Base-by-base conservation (phyloP, 2,797 vertebrate species). In the Chaunax sp. region DNA sequence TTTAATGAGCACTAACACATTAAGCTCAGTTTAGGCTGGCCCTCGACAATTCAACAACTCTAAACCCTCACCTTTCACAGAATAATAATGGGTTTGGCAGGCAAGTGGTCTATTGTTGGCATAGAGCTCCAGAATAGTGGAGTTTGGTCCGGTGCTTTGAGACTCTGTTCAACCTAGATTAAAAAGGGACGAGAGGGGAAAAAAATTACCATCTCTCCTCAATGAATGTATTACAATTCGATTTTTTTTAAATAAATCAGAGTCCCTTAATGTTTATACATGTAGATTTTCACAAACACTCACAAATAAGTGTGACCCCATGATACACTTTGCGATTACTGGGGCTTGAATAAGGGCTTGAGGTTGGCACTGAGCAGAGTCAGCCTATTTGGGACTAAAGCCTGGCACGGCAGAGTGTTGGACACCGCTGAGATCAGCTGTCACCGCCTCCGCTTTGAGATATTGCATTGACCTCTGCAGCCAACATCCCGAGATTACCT, bases 381-480 rank as follows among this genome's bases (percentile, higher is more conserved):
- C 35, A 52, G 66, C 59, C 45, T 79, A 66, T 89, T 74, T 87
- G 84, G 81, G 83, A 82, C 73, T 71, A 66, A 85, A 62, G 81
- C 54, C 71, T 67, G 41, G 52, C 61, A 63, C 46, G 68, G 83
- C 73, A 69, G 66, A 69, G 59, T 25, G 25, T 51, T 65, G 78
- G 75, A 83, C 86, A 59, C 64, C 50, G 78, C 67, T 75, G 75
- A 69, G 82, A 85, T 82, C 79, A 72, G 80, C 77, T 77, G 80
- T 80, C 56, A 53, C 74, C 84, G 86, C 83, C 84, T 77, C 60
- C 67, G 83, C 82, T 77, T 74, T 74, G 76, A 90, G 88, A 92
- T 91, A 93, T 94, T 92, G 86, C 87, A 58, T 77, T 93, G 93
- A 93, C 92, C 93, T 91, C 91, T 85, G 83, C 61, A 83, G 89